Evolutionary conservation across 2,888 invertebrate genomes (phyloP).

Genomic region (Chloroclystis v-ata): DNA sequence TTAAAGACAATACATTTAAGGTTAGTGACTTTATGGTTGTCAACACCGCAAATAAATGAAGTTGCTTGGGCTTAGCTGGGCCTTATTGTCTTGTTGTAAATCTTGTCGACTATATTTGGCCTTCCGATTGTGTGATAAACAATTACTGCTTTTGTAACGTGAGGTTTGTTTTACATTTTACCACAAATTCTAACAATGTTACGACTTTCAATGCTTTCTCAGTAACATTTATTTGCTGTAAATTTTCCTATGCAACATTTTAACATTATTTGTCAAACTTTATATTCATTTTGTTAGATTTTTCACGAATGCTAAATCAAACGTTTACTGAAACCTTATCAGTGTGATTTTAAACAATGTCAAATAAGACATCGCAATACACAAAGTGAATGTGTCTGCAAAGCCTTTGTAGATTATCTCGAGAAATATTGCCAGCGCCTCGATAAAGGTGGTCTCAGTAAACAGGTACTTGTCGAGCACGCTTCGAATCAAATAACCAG

Average conservation of each 20-base stretch:
- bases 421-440: constrained; percentile 58
- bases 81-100: constrained; percentile 37
- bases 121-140: constrained; percentile 32
- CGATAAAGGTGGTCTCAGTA: constrained; percentile 63
- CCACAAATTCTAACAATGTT: constrained; percentile 2
- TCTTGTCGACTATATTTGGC: constrained; percentile 38
- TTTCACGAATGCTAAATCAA: too few relatives aligned
- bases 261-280: too few relatives aligned
- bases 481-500: constrained; percentile 70
- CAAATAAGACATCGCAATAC: constrained; percentile 65
- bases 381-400: constrained; percentile 54
- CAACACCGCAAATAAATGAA: constrained; percentile 58
- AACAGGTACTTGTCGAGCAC: constrained; percentile 67
- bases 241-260: not conserved
- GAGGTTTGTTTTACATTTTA: constrained; percentile 12
- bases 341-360: constrained; percentile 61
- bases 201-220: constrained; percentile 5
- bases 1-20: constrained; percentile 52
- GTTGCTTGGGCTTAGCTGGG: constrained; percentile 33
- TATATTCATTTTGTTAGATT: not conserved
- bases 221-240: not conserved
- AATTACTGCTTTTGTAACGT: constrained; percentile 17
- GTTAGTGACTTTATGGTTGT: constrained; percentile 53
- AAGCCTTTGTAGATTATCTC: constrained; percentile 66
- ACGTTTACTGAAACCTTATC: too few relatives aligned